Base-by-base conservation (phyloP, 2,888 invertebrate species). In the Cylloceria caligata region DNA sequence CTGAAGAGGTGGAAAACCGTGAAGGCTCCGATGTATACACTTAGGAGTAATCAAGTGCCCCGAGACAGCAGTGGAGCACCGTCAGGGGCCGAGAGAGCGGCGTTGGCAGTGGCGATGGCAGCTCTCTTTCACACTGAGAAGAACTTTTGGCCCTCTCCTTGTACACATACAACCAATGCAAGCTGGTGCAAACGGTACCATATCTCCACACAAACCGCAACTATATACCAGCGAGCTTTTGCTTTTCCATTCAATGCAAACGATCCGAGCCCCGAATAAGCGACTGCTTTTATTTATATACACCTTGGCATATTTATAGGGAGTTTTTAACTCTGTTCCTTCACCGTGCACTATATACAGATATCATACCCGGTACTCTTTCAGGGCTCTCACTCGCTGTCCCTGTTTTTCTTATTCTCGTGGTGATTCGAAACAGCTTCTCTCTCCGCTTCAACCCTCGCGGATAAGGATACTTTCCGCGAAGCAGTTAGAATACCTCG, bases 161-260 rank as follows among this genome's bases (percentile, higher is more conserved):
- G 60, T 16, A 60, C 34, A 60, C 60, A n/a, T n/a, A 55, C 5
- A 42, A 57, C 9, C 69, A 19, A 24, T 39, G 27, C 42, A 42
- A 42, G 21, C 42, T 42, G 39, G 64, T 65, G 65, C 45, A 27
- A 65, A 24, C 57, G 69, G n/a, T 16, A 13, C 39, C 27, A 42
- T 57, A 6, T 39, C 57, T 7, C 27, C 69, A 27, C 27, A 27
- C 57, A 27, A 27, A 34, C 57, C 42, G 27, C 69, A 71, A 57
- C 69, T 60, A 60, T 57, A 45, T 57, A 57, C 57, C 69, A 42
- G 24, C 30, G 42, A 57, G 69, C 69, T 71, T 71, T 57, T 71
- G 69, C 69, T 55, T 71, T 71, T 71, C 45, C 69, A 71, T 71
- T 71, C 69, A 71, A 71, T 71, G 69, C 69, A 71, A 71, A 71